These are phyloP conservation scores for Antedon mediterranea DNA, from an alignment of 53 echinoderm and acorn worm species.

Conservation along the genomic window DNA sequence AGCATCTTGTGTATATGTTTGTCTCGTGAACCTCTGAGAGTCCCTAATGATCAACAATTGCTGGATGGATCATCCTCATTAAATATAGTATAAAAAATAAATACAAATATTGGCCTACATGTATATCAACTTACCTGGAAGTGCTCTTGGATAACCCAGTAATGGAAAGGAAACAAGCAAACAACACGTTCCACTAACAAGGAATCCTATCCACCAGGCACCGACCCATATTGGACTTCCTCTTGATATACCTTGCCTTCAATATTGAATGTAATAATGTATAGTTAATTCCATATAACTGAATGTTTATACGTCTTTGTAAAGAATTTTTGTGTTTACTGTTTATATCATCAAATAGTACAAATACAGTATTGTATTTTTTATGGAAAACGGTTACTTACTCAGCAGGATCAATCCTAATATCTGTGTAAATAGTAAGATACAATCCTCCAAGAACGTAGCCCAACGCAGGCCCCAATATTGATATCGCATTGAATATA, in stretches of 20 bases:
- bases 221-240: not conserved
- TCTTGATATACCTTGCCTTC: not conserved
- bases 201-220: not conserved
- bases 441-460: constrained; percentile 63
- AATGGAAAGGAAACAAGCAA: not conserved
- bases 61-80: too few relatives aligned
- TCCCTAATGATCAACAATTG: too few relatives aligned
- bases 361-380: too few relatives aligned
- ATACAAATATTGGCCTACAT: too few relatives aligned
- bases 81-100: too few relatives aligned
- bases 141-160: not conserved
- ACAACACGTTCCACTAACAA: not conserved
- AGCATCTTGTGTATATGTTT: too few relatives aligned
- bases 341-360: too few relatives aligned
- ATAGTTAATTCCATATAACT: not conserved
- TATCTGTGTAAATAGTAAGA: constrained; percentile 65
- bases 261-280: not conserved
- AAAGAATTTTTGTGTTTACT: too few relatives aligned
- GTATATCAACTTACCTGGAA: not conserved
- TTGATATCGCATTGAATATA: constrained; percentile 88
- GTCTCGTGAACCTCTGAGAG: too few relatives aligned
- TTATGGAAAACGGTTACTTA: not conserved
- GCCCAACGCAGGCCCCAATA: constrained; percentile 71
- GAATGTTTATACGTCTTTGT: too few relatives aligned
- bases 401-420: constrained; percentile 40